Conservation (phyloP, 2,113 vertebrate genomes). For the Diphyllodes magnificus region DNA sequence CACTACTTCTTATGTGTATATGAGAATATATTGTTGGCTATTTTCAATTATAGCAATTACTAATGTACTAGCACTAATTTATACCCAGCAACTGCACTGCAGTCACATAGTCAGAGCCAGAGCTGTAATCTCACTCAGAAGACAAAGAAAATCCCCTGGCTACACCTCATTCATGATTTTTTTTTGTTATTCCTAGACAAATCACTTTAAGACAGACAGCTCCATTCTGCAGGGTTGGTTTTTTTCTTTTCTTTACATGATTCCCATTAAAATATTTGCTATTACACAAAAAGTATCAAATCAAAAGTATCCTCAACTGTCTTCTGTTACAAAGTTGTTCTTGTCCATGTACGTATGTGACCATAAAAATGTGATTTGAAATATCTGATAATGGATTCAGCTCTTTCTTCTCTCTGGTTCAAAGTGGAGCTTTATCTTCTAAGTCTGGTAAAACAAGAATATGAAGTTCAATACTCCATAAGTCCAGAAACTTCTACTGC, state of each 20-base stretch:
- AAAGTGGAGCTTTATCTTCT: background rate
- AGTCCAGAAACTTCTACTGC: background rate
- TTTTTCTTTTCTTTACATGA: background rate
- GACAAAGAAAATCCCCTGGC: background rate
- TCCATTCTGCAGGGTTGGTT: background rate
- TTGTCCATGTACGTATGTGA: background rate
- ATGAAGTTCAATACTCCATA: background rate
- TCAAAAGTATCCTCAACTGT: background rate
- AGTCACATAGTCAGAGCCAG: background rate
- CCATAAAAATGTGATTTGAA: background rate
- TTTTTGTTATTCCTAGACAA: background rate
- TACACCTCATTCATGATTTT: rapidly evolving
- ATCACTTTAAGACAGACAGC: background rate
- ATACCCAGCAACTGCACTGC: background rate
- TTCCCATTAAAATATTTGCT: background rate
- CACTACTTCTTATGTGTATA: background rate
- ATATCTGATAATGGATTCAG: background rate
- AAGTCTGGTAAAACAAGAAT: background rate
- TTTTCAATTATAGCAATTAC: background rate
- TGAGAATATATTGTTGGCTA: background rate
- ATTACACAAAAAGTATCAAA: background rate
- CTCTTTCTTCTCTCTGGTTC: background rate
- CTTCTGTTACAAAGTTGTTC: background rate
- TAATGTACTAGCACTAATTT: background rate
- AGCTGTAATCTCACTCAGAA: background rate